Percentiles rank a stretch among this genome's conserved stretches.
Conservation (phyloP, 2,888 invertebrate species). For the Miltochrista miniata region DNA sequence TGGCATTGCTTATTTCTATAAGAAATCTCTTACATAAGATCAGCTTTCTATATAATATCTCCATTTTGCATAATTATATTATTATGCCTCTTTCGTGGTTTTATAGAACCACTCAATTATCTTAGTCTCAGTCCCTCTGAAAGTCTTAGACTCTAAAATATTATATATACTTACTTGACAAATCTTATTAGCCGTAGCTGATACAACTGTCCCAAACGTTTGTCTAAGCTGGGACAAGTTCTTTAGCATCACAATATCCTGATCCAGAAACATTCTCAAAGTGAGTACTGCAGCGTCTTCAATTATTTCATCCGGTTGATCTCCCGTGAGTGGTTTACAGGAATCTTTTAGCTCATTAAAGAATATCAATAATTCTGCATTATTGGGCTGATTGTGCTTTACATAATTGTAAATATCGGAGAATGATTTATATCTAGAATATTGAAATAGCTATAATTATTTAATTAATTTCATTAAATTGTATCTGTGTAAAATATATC, state of each 20-base stretch:
- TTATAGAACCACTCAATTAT: no score
- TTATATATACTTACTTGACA: slow-evolving; percentile 74
- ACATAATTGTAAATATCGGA: slow-evolving; percentile 74
- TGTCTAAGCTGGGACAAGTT: slow-evolving; percentile 83
- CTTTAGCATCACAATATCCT: slow-evolving; percentile 82
- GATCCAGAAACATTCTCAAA: slow-evolving; percentile 85
- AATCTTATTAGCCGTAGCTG: slow-evolving; percentile 81
- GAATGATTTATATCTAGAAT: slow-evolving; percentile 75
- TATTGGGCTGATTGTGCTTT: slow-evolving; percentile 57
- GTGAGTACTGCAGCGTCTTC: slow-evolving; percentile 86
- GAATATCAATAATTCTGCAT: slow-evolving; percentile 59
- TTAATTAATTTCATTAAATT: no score
- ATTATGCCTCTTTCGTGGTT: no score
- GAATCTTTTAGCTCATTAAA: slow-evolving; percentile 57
- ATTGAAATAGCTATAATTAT: no score
- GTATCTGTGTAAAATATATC: no score
- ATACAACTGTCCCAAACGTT: slow-evolving; percentile 84
- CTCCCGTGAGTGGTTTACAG: slow-evolving; percentile 75
- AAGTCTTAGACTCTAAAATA: no score
- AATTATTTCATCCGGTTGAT: slow-evolving; percentile 82
- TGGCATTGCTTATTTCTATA: no score
- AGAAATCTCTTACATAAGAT: no score
- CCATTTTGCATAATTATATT: no score
- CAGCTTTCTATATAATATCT: no score
- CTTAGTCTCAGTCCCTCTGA: no score